These are phyloP conservation scores for Actinia tenebrosa DNA, from an alignment of 64 coral and sea anemone genomes.

Conservation along the genomic window DNA sequence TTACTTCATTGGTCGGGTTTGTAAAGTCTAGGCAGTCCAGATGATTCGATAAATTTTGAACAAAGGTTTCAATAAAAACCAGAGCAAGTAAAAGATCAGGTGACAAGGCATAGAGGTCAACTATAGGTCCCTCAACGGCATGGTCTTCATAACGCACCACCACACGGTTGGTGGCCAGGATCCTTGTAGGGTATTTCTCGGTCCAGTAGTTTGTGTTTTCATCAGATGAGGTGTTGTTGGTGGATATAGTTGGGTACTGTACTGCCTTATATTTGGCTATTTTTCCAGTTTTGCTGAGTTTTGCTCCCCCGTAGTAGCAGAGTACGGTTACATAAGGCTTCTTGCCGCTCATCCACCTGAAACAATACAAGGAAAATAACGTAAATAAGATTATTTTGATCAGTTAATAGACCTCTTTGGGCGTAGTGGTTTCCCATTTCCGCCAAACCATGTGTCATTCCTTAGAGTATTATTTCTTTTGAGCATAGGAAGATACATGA, in stretches of 20 bases:
- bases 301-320: conserved; percentile 82
- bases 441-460: no score
- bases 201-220: not conserved
- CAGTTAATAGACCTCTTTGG: no score
- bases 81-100: conserved; percentile 61
- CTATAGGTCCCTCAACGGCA: conserved; percentile 37
- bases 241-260: conserved; percentile 50
- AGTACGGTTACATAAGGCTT: conserved; percentile 46
- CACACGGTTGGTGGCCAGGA: conserved; percentile 60
- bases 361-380: not conserved
- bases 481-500: no score
- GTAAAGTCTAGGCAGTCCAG: not conserved
- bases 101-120: conserved; percentile 49
- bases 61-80: conserved; percentile 67
- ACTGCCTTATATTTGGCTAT: conserved; percentile 72
- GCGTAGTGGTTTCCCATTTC: no score
- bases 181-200: conserved; percentile 39
- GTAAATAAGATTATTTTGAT: not conserved
- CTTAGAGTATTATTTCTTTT: no score
- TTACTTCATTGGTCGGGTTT: not conserved
- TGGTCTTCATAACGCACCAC: conserved; percentile 15
- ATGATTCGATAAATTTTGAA: conserved; percentile 24
- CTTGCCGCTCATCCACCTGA: conserved; percentile 18
- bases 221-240: not conserved
- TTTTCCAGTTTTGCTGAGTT: conserved; percentile 74